Evolutionary conservation across 2,113 vertebrate species (phyloP), one percentile per base, ranked within the genome.

Genomic region (Macaca fascicularis): DNA sequence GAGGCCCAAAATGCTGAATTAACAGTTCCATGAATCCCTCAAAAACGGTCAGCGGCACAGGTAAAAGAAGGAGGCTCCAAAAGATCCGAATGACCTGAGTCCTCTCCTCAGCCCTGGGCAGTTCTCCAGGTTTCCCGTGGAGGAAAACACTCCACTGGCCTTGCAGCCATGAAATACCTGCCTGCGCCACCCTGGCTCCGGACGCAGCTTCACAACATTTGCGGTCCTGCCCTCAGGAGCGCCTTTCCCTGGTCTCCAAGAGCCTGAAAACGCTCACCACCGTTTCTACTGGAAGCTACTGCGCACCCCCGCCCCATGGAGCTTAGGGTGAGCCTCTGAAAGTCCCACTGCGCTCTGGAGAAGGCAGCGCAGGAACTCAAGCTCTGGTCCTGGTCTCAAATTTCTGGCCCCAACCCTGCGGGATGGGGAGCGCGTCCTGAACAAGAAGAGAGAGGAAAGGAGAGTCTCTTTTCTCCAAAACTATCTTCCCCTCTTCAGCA

Each of bases 351-450:
- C 5, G 0, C 74, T 30, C 30, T 12, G 17, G 40, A 84, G 19
- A 5, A 70, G 35, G 23, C 0, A 32, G n/a, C 85, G 11, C 0
- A 0, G 35, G 16, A 27, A 40, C 43, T 76, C 48, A 6, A 20
- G 20, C 32, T 35, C 7, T 7, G 35, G 48, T 16, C 35, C 32
- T 82, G 32, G 32, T 76, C 48, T 30, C 88, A 35, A 64, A 55
- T 64, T 10, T 72, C 25, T 35, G 50, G 35, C 22, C 59, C 40
- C 40, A 38, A 12, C 52, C 27, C 17, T 20, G 30, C 1, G 2
- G 10, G 16, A 30, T 17, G 14, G 12, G 38, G 82, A 30, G 40
- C 4, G 23, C n/a, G 17, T 69, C 45, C 45, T 45, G 83, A 92
- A 25, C 38, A 67, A 30, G 4, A 40, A 57, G 55, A 14, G 32